Evolutionary conservation across 2,113 vertebrate genomes (phyloP), one percentile per base, ranked within the genome.

Genomic region (Aptenodytes forsteri): DNA sequence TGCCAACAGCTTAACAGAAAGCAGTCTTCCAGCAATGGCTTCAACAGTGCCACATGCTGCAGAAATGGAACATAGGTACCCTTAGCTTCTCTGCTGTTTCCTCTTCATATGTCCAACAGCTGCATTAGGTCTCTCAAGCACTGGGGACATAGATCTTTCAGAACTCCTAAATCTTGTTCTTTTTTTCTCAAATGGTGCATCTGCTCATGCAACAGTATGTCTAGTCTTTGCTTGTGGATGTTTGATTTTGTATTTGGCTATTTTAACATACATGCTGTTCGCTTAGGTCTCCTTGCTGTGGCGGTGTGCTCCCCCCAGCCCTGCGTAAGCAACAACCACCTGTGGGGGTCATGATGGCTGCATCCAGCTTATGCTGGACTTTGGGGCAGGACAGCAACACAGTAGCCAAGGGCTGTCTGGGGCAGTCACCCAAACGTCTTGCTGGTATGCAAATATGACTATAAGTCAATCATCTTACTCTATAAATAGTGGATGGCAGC

Each of bases 61-160:
- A 84, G 80, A 79, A 90, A 40, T 17, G 30, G 18, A 61, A 3
- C 4, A 1, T 2, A 52, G 46, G 34, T 16, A 19, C 26, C 15
- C 13, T 75, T 12, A 2, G 1, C 12, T 70, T 65, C 49, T 72
- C 0, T 0, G 8, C 30, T 87, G 4, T 34, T 93, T 27, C 2
- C 0, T 47, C 15, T 82, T 64, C 10, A 0, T 14, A 6, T 36
- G 16, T 44, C 32, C 38, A 42, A 17, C 10, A 50, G 8, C 14
- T 46, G 8, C 32, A 15, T 13, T 80, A 73, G 9, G 16, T 62
- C 20, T 85, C 19, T 75, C 36, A 59, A 64, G n/a, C n/a, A 71
- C 0, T 26, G 34, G 8, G 13, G 30, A 16, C 7, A 17, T 2
- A 72, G 34, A 36, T 62, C 32, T 49, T 71, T 77, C 46, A 64